phyloP scores from a whole-genome alignment of 2,888 invertebrate genomes.

The Mactromeris polynyma region DNA sequence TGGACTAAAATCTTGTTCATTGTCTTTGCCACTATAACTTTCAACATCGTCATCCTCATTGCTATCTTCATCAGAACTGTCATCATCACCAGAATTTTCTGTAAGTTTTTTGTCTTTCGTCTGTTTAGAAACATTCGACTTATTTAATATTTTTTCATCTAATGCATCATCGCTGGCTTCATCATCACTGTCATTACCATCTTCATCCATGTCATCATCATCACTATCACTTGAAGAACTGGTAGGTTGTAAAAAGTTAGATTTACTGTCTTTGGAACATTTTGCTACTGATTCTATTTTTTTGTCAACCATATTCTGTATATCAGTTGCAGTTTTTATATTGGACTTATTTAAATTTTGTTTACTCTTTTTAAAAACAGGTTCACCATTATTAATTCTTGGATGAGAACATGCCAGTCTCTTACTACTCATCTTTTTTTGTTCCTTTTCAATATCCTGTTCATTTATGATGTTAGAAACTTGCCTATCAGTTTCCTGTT shows the following conservation, averaged over 20 bases:
- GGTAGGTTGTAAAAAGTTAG: neutral
- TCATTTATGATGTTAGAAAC: no score
- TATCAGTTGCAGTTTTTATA: neutral
- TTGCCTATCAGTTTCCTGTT: neutral
- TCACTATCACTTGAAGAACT: neutral
- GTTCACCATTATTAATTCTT: neutral
- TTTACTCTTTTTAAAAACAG: constrained; percentile 3
- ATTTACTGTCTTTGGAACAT: neutral
- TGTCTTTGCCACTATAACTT: neutral
- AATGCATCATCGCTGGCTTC: neutral
- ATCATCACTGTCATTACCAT: constrained; percentile 22
- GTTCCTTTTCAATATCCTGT: neutral
- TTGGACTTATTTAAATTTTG: neutral
- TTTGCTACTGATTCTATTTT: neutral
- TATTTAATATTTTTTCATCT: neutral
- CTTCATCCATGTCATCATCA: constrained; percentile 15
- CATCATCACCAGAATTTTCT: neutral
- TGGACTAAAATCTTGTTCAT: neutral
- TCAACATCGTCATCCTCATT: neutral
- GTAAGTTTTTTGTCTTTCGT: no score
- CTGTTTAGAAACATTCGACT: no score
- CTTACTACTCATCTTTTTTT: neutral
- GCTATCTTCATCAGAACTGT: neutral
- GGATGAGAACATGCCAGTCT: neutral
- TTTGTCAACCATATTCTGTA: neutral